Percentiles rank a stretch among this genome's conserved stretches.
phyloP scores from a whole-genome alignment of 1,140 invertebrate species.

The Nephila pilipes region DNA sequence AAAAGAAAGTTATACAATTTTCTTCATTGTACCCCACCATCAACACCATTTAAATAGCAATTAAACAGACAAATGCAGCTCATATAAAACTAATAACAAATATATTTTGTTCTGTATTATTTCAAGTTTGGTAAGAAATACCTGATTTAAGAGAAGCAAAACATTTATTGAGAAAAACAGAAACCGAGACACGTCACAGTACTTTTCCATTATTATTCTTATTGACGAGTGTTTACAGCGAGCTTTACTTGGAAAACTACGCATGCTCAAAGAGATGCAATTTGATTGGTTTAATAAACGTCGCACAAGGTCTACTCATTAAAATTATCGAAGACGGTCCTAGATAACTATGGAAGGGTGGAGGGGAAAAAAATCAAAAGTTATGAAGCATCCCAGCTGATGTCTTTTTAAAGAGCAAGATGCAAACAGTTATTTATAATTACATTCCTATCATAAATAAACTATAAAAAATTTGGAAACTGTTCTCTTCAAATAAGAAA shows the following conservation, averaged over 20 bases:
- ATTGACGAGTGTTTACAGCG: background rate
- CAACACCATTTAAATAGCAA: background rate
- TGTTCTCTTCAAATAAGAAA: too few relatives aligned
- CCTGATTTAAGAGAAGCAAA: conserved; percentile 43
- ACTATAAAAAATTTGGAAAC: too few relatives aligned
- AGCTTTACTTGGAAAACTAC: background rate
- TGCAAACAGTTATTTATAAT: too few relatives aligned
- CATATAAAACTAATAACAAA: background rate
- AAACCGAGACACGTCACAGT: conserved; percentile 59
- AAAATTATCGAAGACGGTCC: too few relatives aligned
- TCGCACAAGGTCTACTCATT: too few relatives aligned
- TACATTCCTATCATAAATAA: too few relatives aligned
- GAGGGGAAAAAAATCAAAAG: too few relatives aligned
- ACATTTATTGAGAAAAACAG: conserved; percentile 46
- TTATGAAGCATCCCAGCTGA: too few relatives aligned
- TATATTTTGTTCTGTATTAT: background rate
- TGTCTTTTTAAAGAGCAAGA: too few relatives aligned
- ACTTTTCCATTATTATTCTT: conserved; percentile 55
- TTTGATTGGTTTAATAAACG: background rate
- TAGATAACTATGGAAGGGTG: too few relatives aligned
- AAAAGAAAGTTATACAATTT: background rate
- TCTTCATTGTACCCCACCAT: background rate
- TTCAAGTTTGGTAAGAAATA: background rate
- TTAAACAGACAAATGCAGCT: background rate
- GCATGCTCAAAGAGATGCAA: background rate